Percentiles rank a stretch among this genome's conserved stretches.
These are phyloP conservation scores for Clarias pachynema DNA, from an alignment of 2,797 vertebrate genomes.

Conservation along the genomic window DNA sequence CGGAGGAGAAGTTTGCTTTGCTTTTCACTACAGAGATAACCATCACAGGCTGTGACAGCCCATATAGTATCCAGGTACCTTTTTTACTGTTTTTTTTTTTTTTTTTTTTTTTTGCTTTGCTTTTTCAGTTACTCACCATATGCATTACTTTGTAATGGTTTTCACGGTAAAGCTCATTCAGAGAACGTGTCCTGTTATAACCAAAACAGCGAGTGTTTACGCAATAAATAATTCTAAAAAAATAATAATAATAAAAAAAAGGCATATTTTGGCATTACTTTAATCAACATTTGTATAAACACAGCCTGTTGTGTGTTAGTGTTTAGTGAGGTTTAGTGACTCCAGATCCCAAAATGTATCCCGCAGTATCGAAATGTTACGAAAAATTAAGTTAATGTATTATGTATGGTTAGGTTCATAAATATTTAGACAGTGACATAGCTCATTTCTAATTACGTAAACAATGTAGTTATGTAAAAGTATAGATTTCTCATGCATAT, in stretches of 20 bases:
- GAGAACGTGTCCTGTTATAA: not conserved
- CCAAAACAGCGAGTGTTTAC: not conserved
- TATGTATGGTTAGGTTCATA: too few relatives aligned
- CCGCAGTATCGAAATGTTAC: not conserved
- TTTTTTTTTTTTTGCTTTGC: too few relatives aligned
- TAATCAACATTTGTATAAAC: not conserved
- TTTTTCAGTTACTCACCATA: not conserved
- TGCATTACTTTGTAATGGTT: not conserved
- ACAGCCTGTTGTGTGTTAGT: not conserved
- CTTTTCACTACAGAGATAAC: constrained; percentile 85
- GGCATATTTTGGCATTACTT: not conserved
- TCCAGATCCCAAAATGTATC: not conserved
- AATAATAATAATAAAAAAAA: not conserved
- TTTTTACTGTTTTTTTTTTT: not conserved
- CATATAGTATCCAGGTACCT: constrained; percentile 83
- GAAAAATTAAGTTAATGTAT: not conserved
- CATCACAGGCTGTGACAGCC: constrained; percentile 79
- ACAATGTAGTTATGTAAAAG: too few relatives aligned
- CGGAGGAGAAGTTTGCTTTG: constrained; percentile 95
- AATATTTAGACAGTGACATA: too few relatives aligned
- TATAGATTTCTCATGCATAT: too few relatives aligned
- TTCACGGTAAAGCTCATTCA: not conserved
- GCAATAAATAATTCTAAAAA: not conserved
- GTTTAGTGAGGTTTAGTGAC: not conserved
- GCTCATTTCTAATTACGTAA: too few relatives aligned